Percentiles rank a stretch among this genome's conserved stretches.
Evolutionary conservation across 2,797 vertebrate species (phyloP).

Genomic region (Toxotes lorentzi): DNA sequence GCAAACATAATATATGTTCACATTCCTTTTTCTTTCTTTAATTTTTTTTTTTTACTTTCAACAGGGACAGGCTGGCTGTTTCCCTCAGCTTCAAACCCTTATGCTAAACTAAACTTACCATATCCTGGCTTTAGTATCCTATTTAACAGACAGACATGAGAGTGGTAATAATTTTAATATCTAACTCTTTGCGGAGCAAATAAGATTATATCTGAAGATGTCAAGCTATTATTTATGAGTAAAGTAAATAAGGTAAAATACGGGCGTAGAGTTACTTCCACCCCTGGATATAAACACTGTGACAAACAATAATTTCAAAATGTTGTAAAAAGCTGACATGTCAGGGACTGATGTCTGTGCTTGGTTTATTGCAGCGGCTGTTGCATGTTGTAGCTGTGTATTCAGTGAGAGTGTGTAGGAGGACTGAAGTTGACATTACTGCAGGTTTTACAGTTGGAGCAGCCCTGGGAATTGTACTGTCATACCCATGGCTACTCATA

Average conservation of each 20-base stretch:
- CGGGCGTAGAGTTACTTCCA: neutral
- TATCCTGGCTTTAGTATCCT: neutral
- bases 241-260: too few relatives aligned
- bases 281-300: conserved; percentile 16
- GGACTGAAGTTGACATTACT: conserved; percentile 55
- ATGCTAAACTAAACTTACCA: neutral
- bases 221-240: conserved; percentile 6
- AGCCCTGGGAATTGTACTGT: conserved; percentile 61
- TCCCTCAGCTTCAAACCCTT: too few relatives aligned
- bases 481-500: conserved; percentile 67
- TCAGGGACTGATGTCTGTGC: conserved; percentile 18
- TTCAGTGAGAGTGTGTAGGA: conserved; percentile 41
- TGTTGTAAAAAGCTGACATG: conserved; percentile 31
- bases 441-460: conserved; percentile 49
- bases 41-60: too few relatives aligned
- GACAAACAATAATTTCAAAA: conserved; percentile 36
- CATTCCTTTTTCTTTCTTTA: neutral
- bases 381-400: conserved; percentile 41
- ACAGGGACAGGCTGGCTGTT: too few relatives aligned
- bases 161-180: neutral
- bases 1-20: conserved; percentile 19
- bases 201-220: conserved; percentile 1
- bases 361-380: conserved; percentile 20
- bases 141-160: neutral
- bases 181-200: neutral